Evolutionary conservation across 2,113 vertebrate genomes (phyloP).

Genomic region (Corydoras maculifer): DNA sequence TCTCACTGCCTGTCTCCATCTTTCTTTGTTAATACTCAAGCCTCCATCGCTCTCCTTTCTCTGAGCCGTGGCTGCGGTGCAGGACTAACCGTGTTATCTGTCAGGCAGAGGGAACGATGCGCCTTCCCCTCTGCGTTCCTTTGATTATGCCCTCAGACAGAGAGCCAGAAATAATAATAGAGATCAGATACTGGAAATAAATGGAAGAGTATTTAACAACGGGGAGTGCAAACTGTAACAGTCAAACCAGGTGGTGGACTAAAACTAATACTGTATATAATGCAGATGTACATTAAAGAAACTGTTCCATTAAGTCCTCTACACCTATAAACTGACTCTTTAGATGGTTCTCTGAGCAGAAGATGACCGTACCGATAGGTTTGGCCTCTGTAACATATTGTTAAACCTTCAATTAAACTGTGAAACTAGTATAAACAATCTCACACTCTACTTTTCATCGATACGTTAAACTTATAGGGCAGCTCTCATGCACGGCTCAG

Average conservation of each 20-base stretch:
- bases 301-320: too few relatives aligned
- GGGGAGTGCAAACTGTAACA: neutral
- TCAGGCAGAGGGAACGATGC: conserved; percentile 27
- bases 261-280: too few relatives aligned
- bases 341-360: too few relatives aligned
- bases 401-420: too few relatives aligned
- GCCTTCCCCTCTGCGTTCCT: conserved; percentile 7
- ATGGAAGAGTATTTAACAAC: conserved; percentile 5
- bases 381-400: too few relatives aligned
- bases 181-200: conserved; percentile 4
- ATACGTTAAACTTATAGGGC: too few relatives aligned
- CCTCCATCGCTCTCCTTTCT: conserved; percentile 8
- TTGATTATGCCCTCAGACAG: conserved; percentile 15
- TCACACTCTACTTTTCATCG: too few relatives aligned
- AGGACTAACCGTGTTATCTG: conserved; percentile 39
- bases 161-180: neutral
- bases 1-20: conserved; percentile 19
- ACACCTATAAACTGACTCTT: too few relatives aligned
- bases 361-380: too few relatives aligned
- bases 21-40: conserved; percentile 37
- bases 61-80: conserved; percentile 33
- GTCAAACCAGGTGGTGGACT: neutral
- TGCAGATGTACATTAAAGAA: too few relatives aligned
- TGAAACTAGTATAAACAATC: too few relatives aligned
- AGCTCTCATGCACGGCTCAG: too few relatives aligned